Evolutionary conservation across 2,113 vertebrate species (phyloP), one percentile per base, ranked within the genome.

Genomic region (Raja brachyura): DNA sequence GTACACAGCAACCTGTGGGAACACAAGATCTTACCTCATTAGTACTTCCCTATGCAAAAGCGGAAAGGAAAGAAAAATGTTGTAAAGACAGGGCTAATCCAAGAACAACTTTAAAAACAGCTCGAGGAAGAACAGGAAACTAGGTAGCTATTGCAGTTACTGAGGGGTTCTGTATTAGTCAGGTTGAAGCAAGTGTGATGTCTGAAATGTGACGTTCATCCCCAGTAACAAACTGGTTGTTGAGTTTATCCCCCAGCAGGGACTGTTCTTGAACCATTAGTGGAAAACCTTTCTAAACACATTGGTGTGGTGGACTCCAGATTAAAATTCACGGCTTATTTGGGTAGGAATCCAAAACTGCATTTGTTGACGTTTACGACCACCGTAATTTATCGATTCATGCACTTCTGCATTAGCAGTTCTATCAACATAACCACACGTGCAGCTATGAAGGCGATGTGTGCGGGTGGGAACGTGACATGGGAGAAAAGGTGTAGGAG

Each of bases 41-140:
- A 0, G 99, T 99, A 97, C 97, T 99, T 96, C 99, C 99, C 99
- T 99, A 95, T 94, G 93, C 95, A 95, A 95, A 94, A 96, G 94
- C 95, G 96, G 93, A 94, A 95, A 93, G 33, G 93, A 94, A 94
- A 20, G 94, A 66, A 95, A 33, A 93, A 77, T 93, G 6, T 70
- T 92, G 90, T 73, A 92, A 92, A 20, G 68, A 92, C 66, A 92
- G 54, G 73, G 66, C 90, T 92, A 92, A 92, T 54, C 90, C 28
- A 39, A 48, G 22, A 25, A 74, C 68, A 48, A 93, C 93, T 54
- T 85, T 93, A 93, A 68, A 85, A 86, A 39, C 54, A 93, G 59
- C 39, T 39, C 0, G 18, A 39, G 61, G n/a, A 93, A 81, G 68
- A 93, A 25, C 59, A 93, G 14, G 16, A 70, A 92, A 92, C 39